Conservation (phyloP, 2,797 vertebrate genomes). For the Kryptopterus vitreolus region DNA sequence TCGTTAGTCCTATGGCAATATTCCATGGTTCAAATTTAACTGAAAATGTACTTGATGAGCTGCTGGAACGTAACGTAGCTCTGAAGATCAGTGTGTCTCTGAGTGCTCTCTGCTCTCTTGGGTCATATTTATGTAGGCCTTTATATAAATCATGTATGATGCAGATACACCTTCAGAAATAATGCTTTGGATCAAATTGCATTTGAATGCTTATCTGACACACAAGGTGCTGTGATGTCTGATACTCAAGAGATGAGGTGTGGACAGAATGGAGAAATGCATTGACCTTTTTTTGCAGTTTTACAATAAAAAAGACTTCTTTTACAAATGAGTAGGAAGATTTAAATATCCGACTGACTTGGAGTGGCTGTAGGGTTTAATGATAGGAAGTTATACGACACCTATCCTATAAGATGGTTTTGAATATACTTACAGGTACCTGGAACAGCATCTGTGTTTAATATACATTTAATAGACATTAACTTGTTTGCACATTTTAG, state of each 20-base stretch:
- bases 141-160: neutral
- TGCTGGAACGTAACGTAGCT: neutral
- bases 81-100: neutral
- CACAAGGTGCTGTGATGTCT: neutral
- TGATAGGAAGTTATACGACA: neutral
- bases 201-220: too few relatives aligned
- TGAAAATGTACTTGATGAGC: neutral
- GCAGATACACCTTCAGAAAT: neutral
- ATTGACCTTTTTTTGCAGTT: neutral
- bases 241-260: neutral
- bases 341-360: neutral
- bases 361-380: neutral
- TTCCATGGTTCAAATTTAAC: neutral
- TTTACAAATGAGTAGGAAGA: neutral
- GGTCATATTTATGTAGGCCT: too few relatives aligned
- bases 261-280: neutral
- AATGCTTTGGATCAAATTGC: neutral
- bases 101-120: too few relatives aligned
- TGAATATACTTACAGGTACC: neutral
- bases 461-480: neutral
- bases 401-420: neutral
- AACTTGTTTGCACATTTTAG: too few relatives aligned
- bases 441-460: neutral
- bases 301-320: too few relatives aligned
- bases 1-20: neutral